Evolutionary conservation across 2,797 vertebrate genomes (phyloP).

Genomic region (Falco berigora): DNA sequence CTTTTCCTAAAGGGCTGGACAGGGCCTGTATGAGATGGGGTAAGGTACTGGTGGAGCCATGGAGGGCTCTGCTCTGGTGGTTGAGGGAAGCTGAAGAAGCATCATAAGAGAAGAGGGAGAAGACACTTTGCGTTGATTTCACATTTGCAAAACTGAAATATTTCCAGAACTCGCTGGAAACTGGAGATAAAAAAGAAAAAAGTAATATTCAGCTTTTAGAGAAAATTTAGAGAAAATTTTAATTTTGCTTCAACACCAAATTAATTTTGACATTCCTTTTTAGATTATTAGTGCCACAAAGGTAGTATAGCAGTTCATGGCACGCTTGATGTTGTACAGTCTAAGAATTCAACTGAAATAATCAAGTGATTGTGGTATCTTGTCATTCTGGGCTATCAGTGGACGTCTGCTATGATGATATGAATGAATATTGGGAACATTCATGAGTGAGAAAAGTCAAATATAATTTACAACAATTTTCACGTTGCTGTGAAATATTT

Average conservation of each 20-base stretch:
- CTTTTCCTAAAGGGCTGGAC: not conserved
- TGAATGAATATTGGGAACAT: not conserved
- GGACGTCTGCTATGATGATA: not conserved
- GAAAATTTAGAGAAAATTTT: not conserved
- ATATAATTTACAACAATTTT: not conserved
- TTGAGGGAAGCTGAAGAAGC: not conserved
- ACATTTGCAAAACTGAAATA: not conserved
- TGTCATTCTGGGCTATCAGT: not conserved
- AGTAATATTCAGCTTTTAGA: not conserved
- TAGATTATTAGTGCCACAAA: not conserved
- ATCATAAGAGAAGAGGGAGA: not conserved
- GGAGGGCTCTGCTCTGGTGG: not conserved
- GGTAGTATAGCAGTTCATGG: not conserved
- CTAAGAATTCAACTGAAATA: not conserved
- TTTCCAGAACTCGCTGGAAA: not conserved
- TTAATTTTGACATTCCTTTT: not conserved
- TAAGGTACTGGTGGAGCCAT: not conserved
- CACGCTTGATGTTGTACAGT: not conserved
- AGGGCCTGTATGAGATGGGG: fast-evolving
- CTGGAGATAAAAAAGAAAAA: not conserved
- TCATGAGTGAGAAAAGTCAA: not conserved
- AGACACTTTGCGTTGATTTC: not conserved
- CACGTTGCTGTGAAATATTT: not conserved
- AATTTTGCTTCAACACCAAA: not conserved
- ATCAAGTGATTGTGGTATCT: not conserved